Conservation (phyloP, 2,888 invertebrate genomes). For the Apamea sordens region DNA sequence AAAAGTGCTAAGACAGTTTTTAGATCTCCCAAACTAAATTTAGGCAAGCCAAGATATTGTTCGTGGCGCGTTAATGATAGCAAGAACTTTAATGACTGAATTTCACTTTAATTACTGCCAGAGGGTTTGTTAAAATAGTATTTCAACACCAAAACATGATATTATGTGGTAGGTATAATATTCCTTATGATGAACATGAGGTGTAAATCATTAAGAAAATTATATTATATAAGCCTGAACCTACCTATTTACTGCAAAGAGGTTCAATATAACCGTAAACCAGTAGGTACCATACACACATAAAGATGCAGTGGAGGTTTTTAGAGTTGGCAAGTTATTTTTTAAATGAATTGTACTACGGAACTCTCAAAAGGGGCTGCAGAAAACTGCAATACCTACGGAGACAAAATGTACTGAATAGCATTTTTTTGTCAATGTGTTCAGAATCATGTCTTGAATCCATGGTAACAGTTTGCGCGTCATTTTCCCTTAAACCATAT, state of each 20-base stretch:
- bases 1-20: not conserved
- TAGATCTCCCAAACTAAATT: conserved; percentile 18
- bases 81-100: conserved; percentile 50
- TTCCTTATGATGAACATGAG: not conserved
- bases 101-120: conserved; percentile 42
- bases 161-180: not conserved
- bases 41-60: conserved; percentile 6
- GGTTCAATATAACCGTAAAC: too few relatives aligned
- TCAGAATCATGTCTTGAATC: not conserved
- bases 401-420: too few relatives aligned
- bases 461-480: too few relatives aligned
- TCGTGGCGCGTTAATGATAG: conserved; percentile 49
- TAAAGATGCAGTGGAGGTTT: too few relatives aligned
- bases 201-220: too few relatives aligned
- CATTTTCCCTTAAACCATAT: not conserved
- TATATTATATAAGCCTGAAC: too few relatives aligned
- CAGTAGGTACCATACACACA: too few relatives aligned
- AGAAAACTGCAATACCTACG: too few relatives aligned
- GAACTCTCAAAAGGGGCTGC: too few relatives aligned
- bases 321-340: too few relatives aligned
- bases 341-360: too few relatives aligned
- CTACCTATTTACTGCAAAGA: too few relatives aligned
- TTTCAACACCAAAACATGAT: conserved; percentile 1
- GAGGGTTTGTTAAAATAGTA: conserved; percentile 24
- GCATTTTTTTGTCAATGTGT: not conserved